Evolutionary conservation across 2,888 invertebrate species (phyloP).

Genomic region (Hedya salicella): DNA sequence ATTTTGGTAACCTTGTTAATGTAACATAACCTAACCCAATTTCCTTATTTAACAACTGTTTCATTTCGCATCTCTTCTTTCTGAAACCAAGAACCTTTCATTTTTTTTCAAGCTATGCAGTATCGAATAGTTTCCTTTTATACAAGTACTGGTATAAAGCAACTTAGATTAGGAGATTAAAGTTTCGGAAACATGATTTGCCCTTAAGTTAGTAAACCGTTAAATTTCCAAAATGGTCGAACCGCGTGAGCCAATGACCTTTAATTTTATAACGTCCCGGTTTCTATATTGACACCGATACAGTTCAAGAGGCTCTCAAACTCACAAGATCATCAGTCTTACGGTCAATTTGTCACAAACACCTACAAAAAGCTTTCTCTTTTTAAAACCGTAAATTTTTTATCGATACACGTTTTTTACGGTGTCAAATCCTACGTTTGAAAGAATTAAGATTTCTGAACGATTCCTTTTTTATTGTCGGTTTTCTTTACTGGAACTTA

Average conservation of each 20-base stretch:
- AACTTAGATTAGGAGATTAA: too few species aligned
- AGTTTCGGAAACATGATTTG: too few species aligned
- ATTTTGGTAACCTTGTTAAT: too few species aligned
- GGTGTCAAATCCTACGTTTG: slow-evolving; percentile 17
- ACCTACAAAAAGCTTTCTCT: slow-evolving; percentile 42
- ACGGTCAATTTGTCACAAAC: slow-evolving; percentile 40
- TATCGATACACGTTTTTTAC: slow-evolving; percentile 39
- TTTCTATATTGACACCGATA: slow-evolving; percentile 2
- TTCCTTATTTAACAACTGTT: too few species aligned
- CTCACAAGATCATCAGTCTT: slow-evolving; percentile 29
- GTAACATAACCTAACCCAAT: too few species aligned
- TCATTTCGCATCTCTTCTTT: too few species aligned
- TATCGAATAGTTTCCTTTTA: too few species aligned
- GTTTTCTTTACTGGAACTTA: not conserved
- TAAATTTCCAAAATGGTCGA: too few species aligned
- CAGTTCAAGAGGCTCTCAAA: slow-evolving; percentile 12
- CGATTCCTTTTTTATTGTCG: not conserved
- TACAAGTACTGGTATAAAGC: too few species aligned
- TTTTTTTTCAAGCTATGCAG: too few species aligned
- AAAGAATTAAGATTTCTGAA: slow-evolving; percentile 2
- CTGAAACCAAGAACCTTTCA: too few species aligned
- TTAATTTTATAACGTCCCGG: slow-evolving; percentile 14
- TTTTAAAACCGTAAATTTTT: slow-evolving; percentile 37
- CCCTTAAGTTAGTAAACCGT: too few species aligned
- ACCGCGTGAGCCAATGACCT: slow-evolving; percentile 13